These are phyloP conservation scores for Brachypalpus laphriformis DNA, from an alignment of 2,888 invertebrate genomes.

Conservation along the genomic window DNA sequence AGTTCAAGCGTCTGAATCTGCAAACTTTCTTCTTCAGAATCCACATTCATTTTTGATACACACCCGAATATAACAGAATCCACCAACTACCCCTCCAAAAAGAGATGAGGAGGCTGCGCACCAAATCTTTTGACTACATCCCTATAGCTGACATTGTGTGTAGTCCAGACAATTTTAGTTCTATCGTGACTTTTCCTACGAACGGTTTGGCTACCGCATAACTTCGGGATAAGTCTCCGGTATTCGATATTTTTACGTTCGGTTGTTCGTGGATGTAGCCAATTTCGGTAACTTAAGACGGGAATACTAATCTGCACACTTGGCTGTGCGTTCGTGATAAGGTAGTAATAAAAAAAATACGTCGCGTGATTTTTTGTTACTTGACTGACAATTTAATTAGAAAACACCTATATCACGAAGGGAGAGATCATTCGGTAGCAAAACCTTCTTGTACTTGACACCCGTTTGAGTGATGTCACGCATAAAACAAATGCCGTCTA, in stretches of 20 bases:
- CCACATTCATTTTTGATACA: slow-evolving; percentile 57
- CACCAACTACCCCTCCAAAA: not conserved
- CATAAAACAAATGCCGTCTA: not conserved
- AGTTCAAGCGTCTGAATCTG: slow-evolving; percentile 32
- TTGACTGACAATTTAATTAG: slow-evolving; percentile 43
- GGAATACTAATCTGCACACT: not conserved
- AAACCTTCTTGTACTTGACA: not conserved
- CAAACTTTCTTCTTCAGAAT: slow-evolving; percentile 35
- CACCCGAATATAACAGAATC: slow-evolving; percentile 6
- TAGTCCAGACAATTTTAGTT: slow-evolving; percentile 56
- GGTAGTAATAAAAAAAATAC: slow-evolving; percentile 19
- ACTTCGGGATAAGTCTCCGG: not conserved
- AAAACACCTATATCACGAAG: not conserved
- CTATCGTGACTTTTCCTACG: slow-evolving; percentile 54
- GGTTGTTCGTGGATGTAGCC: slow-evolving; percentile 1
- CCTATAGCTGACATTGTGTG: slow-evolving; percentile 25
- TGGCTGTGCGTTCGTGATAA: slow-evolving; percentile 11
- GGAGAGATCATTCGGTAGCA: slow-evolving; percentile 4
- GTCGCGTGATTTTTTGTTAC: slow-evolving; percentile 16
- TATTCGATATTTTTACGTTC: slow-evolving; percentile 26
- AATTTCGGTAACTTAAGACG: not conserved
- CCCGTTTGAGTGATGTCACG: not conserved
- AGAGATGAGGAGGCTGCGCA: slow-evolving; percentile 58
- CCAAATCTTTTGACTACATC: slow-evolving; percentile 23
- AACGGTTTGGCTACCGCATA: slow-evolving; percentile 39